Conservation (phyloP, 2,113 vertebrate genomes). For the Alces alces region DNA sequence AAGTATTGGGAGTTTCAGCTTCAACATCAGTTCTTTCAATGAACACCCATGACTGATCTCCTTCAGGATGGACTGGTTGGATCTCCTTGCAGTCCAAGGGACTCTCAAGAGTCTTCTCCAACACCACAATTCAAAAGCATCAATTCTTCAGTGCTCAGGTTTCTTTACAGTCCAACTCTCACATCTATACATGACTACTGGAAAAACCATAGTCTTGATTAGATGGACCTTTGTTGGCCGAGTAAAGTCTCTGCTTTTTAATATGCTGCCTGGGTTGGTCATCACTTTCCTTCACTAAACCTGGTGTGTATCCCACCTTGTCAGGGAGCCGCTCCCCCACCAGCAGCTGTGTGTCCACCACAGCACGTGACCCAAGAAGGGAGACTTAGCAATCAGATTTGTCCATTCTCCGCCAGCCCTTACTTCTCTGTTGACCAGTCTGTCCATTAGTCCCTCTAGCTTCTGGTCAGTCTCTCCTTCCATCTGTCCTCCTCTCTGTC, state of each 20-base stretch:
- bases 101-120: background rate
- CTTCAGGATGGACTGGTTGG: background rate
- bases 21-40: background rate
- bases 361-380: background rate
- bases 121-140: background rate
- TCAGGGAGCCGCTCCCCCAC: accelerated
- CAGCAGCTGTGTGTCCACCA: accelerated
- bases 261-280: background rate
- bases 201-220: background rate
- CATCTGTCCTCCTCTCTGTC: background rate
- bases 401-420: background rate
- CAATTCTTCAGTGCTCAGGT: background rate
- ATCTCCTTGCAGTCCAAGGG: background rate
- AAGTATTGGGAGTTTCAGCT: background rate
- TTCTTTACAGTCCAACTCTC: background rate
- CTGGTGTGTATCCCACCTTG: background rate
- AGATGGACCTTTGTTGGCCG: background rate
- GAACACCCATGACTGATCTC: background rate
- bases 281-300: background rate
- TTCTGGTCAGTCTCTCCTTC: background rate
- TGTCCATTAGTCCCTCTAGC: background rate
- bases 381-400: background rate
- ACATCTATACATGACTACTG: background rate
- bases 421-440: background rate
- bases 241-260: background rate